A percentile compares a stretch with the other conserved stretches of the same genome.
phyloP scores from a whole-genome alignment of 2,113 vertebrate genomes.

The Rallus limicola region DNA sequence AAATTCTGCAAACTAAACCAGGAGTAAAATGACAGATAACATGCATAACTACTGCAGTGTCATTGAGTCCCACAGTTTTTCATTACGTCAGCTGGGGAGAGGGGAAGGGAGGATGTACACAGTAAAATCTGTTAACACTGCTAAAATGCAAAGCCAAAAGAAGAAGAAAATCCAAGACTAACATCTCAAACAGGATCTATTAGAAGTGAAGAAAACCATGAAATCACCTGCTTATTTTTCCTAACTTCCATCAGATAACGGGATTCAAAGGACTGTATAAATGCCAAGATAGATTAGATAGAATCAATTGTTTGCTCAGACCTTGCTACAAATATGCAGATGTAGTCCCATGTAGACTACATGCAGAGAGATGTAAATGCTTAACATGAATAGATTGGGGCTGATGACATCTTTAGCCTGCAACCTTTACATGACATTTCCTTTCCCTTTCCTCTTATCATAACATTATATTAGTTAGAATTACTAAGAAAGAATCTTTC shows the following conservation, averaged over 20 bases:
- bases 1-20: background rate
- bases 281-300: constrained; percentile 61
- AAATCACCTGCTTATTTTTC: constrained; percentile 59
- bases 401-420: background rate
- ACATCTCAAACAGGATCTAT: constrained; percentile 34
- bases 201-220: constrained; percentile 48
- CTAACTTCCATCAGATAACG: constrained; percentile 44
- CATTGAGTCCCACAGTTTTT: background rate
- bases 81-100: background rate
- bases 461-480: background rate
- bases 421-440: constrained; percentile 30
- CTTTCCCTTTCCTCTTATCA: background rate
- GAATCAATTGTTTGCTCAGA: constrained; percentile 48
- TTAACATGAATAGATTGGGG: background rate
- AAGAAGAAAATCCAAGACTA: constrained; percentile 28
- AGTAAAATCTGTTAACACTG: constrained; percentile 8
- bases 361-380: constrained; percentile 42
- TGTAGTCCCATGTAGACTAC: constrained; percentile 31
- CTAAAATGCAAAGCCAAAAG: background rate
- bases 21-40: background rate
- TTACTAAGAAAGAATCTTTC: background rate
- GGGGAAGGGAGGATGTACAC: background rate
- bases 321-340: constrained; percentile 7
- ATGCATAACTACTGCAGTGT: background rate
- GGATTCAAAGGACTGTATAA: constrained; percentile 55